Evolutionary conservation across 2,888 invertebrate species (phyloP), one percentile per base, ranked within the genome.

Genomic region (Rhagonycha lutea): DNA sequence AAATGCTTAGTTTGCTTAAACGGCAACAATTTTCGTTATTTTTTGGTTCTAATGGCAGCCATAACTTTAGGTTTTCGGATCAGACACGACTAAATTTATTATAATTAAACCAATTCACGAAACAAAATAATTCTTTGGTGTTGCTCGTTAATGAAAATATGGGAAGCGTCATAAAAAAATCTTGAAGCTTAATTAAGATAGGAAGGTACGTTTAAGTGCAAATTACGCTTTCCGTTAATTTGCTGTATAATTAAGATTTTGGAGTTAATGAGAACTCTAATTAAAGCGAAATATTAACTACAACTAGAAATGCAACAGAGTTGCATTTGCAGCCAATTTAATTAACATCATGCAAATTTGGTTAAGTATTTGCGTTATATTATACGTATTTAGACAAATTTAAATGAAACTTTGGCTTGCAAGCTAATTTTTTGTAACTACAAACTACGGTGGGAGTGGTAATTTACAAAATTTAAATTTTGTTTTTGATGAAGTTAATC

Each of bases 241-340:
- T 80, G 81, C 78, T 80, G 79, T 80, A 76, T 73, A 79, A 81
- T 81, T 80, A 80, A 80, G 77, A 79, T 78, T 81, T 81, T 77
- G 72, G 65, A 78, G 78, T 81, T 81, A 80, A 80, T 76, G 81
- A 80, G 81, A 78, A 75, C 76, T 76, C 75, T 81, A 79, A 81
- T 80, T 81, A 80, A 74, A 77, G 69, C 71, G 68, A 76, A 70
- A 65, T 69, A 61, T 61, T 73, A 60, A 47, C 73, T 62, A 61
- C 18, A 61, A 72, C 68, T 65, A 9, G 63, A 68, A 73, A 69
- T 76, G 73, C 73, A 76, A 68, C 70, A 70, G 73, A 76, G 73
- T 71, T 73, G 70, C 70, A 71, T 73, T 76, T 76, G 73, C 73
- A 76, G 69, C 63, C 62, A 61, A 71, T 67, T 73, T 73, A 73